Percentiles rank a stretch among this genome's conserved stretches.
Conservation (phyloP, 2,888 invertebrate genomes). For the Megalurothrips usitatus region DNA sequence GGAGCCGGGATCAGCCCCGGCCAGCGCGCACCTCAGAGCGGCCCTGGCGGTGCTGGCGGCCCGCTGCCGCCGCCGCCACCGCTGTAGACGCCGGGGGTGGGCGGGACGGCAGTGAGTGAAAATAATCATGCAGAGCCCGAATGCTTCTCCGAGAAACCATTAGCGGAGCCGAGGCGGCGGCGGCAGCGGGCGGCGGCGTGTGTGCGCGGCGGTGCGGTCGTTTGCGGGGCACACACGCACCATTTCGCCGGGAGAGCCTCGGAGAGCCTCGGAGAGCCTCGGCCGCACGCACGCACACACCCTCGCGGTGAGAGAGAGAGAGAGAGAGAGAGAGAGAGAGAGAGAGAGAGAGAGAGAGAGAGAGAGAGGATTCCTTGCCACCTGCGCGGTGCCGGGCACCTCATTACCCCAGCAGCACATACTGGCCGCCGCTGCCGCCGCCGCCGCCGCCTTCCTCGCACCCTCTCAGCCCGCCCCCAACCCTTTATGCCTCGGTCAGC, state of each 20-base stretch:
- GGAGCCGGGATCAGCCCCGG: no score
- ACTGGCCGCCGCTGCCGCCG: background rate
- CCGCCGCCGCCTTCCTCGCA: background rate
- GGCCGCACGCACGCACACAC: no score
- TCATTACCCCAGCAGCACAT: background rate
- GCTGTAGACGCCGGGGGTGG: no score
- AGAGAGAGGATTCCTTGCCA: background rate
- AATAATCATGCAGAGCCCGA: background rate
- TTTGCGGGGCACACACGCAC: background rate
- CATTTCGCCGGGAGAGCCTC: no score
- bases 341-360: background rate
- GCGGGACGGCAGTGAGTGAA: background rate
- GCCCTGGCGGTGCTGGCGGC: background rate
- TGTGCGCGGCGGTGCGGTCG: background rate
- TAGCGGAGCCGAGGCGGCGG: no score
- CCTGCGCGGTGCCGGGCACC: background rate
- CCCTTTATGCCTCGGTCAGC: slow-evolving; percentile 24
- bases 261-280: no score
- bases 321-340: slow-evolving; percentile 1
- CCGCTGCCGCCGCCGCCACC: background rate
- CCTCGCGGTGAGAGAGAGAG: background rate
- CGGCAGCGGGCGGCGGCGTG: no score
- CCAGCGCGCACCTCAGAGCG: background rate
- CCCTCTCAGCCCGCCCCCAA: background rate
- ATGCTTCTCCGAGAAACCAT: no score